Evolutionary conservation across 2,888 invertebrate species (phyloP).

Genomic region (Trissoscelio sp.): DNA sequence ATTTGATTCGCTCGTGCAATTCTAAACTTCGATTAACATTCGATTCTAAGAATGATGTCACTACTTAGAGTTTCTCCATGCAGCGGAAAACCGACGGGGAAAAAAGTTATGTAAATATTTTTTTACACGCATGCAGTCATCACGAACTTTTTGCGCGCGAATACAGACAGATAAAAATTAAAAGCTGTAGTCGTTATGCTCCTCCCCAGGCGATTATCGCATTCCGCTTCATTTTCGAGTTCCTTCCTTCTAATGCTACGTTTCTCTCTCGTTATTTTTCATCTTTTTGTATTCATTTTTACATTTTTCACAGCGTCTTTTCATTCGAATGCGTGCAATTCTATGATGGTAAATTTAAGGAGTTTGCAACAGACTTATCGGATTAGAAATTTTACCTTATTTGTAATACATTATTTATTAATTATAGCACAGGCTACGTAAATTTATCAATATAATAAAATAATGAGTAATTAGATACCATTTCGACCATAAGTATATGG

Average conservation of each 20-base stretch:
- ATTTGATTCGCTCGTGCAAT: conserved; percentile 19
- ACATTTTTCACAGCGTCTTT: conserved; percentile 44
- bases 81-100: conserved; percentile 11
- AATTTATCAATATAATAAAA: no score
- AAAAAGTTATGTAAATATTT: conserved; percentile 54
- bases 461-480: no score
- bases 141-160: conserved; percentile 40
- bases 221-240: conserved; percentile 63
- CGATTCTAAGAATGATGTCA: conserved; percentile 18
- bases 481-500: no score
- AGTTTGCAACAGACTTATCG: no score
- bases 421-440: conserved; percentile 27
- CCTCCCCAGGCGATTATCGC: conserved; percentile 63
- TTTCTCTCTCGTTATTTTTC: conserved; percentile 58
- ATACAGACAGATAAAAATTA: conserved; percentile 43
- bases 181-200: conserved; percentile 61
- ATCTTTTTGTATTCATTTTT: conserved; percentile 48
- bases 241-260: conserved; percentile 59
- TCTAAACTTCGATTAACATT: conserved; percentile 34
- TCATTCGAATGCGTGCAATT: conserved; percentile 56
- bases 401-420: conserved; percentile 43
- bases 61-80: conserved; percentile 20
- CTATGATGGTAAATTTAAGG: conserved; percentile 32
- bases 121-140: conserved; percentile 35
- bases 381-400: conserved; percentile 20